Percentiles rank a stretch among this genome's conserved stretches.
phyloP scores from a whole-genome alignment of 2,888 invertebrate species.

The Cremastinae sp. region DNA sequence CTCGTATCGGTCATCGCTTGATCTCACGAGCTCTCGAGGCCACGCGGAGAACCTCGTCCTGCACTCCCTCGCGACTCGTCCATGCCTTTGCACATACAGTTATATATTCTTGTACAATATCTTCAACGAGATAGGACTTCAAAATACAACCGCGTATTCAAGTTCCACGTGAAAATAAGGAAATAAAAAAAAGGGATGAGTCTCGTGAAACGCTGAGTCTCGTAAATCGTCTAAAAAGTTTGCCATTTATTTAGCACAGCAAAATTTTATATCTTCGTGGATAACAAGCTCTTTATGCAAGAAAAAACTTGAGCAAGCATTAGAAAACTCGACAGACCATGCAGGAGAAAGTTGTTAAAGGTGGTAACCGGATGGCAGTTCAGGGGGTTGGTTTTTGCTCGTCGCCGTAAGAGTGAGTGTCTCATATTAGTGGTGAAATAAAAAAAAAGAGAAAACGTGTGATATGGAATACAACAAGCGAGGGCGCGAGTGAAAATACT shows the following conservation, averaged over 20 bases:
- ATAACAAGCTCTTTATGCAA: constrained; percentile 2
- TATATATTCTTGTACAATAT: background rate
- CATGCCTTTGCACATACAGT: constrained; percentile 21
- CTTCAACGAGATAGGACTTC: background rate
- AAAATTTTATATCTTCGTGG: too few relatives aligned
- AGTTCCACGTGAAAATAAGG: too few relatives aligned
- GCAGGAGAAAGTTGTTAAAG: constrained; percentile 58
- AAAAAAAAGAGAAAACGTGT: background rate
- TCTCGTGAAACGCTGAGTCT: too few relatives aligned
- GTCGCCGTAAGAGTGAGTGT: constrained; percentile 44
- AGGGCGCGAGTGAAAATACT: constrained; percentile 37
- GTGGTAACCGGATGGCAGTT: constrained; percentile 46
- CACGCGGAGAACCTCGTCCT: constrained; percentile 27
- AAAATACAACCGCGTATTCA: too few relatives aligned
- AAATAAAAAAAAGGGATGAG: too few relatives aligned
- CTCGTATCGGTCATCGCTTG: constrained; percentile 60
- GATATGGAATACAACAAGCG: constrained; percentile 22
- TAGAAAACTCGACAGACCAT: constrained; percentile 19
- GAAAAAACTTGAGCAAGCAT: constrained; percentile 42
- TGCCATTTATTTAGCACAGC: too few relatives aligned
- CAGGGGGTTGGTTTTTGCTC: constrained; percentile 27
- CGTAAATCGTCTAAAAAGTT: too few relatives aligned
- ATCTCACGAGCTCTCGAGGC: constrained; percentile 40
- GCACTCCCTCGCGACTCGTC: constrained; percentile 43
- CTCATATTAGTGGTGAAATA: constrained; percentile 28